Conservation (phyloP, 2,888 invertebrate genomes). For the Hartigia nigra region DNA sequence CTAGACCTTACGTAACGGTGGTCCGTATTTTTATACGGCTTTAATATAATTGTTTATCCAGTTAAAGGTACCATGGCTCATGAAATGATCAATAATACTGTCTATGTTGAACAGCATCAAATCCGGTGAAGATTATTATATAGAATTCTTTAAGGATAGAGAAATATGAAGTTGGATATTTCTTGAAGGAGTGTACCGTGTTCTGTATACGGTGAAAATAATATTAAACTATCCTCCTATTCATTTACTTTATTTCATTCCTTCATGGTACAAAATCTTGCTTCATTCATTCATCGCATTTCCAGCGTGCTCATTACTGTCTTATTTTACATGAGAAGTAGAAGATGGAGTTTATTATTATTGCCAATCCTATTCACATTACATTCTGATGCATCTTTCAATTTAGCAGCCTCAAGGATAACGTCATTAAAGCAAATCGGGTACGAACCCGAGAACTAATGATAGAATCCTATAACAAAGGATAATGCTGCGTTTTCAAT, state of each 20-base stretch:
- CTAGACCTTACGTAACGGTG: neutral
- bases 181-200: neutral
- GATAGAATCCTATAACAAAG: neutral
- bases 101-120: neutral
- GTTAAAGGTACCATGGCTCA: neutral
- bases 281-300: neutral
- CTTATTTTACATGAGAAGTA: neutral
- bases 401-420: neutral
- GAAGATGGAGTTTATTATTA: neutral
- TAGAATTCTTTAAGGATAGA: neutral
- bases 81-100: neutral
- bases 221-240: neutral
- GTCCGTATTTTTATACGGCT: neutral
- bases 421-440: neutral
- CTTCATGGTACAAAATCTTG: neutral
- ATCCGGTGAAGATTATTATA: neutral
- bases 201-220: neutral
- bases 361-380: neutral
- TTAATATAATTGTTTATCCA: neutral
- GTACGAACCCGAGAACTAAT: neutral
- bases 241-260: neutral
- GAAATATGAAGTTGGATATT: neutral
- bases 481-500: neutral
- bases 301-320: neutral
- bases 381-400: neutral